Percentiles rank a stretch among this genome's conserved stretches.
These are phyloP conservation scores for Diplosoma virens DNA, from an alignment of 23 tunicate genomes.

Conservation along the genomic window DNA sequence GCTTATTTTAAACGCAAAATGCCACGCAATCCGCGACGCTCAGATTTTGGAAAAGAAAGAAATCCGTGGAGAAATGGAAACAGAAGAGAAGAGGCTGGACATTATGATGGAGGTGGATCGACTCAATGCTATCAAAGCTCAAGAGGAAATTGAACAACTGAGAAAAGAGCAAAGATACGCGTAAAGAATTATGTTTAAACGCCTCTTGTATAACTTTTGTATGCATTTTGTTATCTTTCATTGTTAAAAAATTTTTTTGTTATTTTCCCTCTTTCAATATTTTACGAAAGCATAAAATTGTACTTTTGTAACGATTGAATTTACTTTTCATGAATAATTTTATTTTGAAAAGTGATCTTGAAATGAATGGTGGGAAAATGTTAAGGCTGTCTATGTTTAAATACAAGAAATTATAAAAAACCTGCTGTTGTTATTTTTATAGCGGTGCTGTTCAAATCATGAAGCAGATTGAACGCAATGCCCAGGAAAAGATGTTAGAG, in stretches of 20 bases:
- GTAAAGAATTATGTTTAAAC: conserved; percentile 29
- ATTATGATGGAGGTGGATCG: conserved; percentile 98
- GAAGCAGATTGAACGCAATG: conserved; percentile 92
- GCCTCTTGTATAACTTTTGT: not conserved
- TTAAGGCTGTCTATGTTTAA: no score
- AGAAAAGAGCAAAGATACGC: conserved; percentile 89
- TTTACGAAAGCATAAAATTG: not conserved
- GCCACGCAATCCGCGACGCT: conserved; percentile 99
- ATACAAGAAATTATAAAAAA: no score
- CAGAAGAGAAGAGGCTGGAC: conserved; percentile 90
- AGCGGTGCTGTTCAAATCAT: conserved; percentile 93
- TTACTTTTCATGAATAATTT: not conserved
- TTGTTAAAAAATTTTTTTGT: not conserved
- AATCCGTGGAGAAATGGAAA: conserved; percentile 62
- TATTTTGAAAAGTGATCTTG: no score
- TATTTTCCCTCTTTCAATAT: not conserved
- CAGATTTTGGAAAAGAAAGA: conserved; percentile 86
- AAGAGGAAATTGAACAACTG: conserved; percentile 90
- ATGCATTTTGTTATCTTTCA: not conserved
- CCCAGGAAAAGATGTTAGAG: conserved; percentile 85
- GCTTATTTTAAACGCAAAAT: conserved; percentile 90
- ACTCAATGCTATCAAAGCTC: conserved; percentile 80
- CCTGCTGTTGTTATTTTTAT: no score
- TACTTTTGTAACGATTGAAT: not conserved
- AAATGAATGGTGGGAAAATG: no score